Conservation (phyloP, 2,888 invertebrate genomes). For the Habrosyne pyritoides region DNA sequence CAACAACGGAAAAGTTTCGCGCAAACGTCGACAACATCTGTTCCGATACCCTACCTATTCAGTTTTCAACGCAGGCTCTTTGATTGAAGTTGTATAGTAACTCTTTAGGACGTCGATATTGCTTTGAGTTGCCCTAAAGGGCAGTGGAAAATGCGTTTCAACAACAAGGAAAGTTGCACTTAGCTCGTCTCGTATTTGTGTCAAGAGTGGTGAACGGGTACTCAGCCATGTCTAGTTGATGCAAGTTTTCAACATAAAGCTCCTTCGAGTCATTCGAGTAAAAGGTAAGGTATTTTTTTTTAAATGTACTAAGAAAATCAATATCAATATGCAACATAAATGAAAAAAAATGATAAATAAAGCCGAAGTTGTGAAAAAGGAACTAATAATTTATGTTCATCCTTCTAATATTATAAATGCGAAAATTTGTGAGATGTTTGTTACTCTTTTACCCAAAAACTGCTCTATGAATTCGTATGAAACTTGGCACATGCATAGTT, state of each 20-base stretch:
- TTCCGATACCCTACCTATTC: conserved; percentile 20
- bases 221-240: conserved; percentile 21
- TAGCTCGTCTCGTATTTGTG: conserved; percentile 33
- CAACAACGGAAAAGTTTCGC: conserved; percentile 44
- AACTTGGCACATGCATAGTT: too few relatives aligned
- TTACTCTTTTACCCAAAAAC: too few relatives aligned
- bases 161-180: conserved; percentile 35
- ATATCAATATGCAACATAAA: too few relatives aligned
- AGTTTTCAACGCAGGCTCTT: conserved; percentile 26
- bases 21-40: conserved; percentile 40
- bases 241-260: background rate
- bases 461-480: too few relatives aligned
- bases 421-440: too few relatives aligned
- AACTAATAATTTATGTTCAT: too few relatives aligned
- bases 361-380: too few relatives aligned
- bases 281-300: too few relatives aligned
- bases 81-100: conserved; percentile 20
- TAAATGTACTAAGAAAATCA: too few relatives aligned
- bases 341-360: too few relatives aligned
- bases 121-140: conserved; percentile 19
- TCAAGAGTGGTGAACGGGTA: conserved; percentile 33
- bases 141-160: conserved; percentile 43
- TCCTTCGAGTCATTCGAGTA: too few relatives aligned
- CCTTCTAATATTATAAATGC: too few relatives aligned
- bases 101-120: background rate